These are phyloP conservation scores for Drosophila testacea DNA, from an alignment of 2,888 invertebrate genomes.

Conservation along the genomic window DNA sequence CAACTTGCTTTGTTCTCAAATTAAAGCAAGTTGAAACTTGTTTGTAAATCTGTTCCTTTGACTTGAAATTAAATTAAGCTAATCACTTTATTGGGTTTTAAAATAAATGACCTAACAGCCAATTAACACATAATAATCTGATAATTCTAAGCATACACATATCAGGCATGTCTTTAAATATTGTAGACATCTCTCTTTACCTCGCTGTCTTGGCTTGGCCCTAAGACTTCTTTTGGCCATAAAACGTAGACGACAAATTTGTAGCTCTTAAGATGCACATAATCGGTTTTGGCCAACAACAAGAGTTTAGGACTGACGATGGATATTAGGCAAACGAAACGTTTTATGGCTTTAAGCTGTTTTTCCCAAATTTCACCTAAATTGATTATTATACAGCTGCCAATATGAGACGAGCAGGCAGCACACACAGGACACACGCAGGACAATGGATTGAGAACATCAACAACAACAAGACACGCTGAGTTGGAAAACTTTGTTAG, in stretches of 20 bases:
- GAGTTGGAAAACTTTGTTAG: slow-evolving; percentile 67
- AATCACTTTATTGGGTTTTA: slow-evolving; percentile 1
- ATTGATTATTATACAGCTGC: slow-evolving; percentile 73
- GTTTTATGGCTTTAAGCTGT: slow-evolving; percentile 78
- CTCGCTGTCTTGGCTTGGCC: not conserved
- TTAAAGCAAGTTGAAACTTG: not conserved
- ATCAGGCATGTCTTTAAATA: slow-evolving; percentile 7
- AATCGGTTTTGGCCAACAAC: slow-evolving; percentile 58
- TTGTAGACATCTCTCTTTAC: slow-evolving; percentile 1
- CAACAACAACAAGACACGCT: not conserved
- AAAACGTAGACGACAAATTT: slow-evolving; percentile 65
- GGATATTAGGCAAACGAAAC: slow-evolving; percentile 46
- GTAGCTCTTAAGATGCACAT: slow-evolving; percentile 61
- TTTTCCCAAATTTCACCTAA: slow-evolving; percentile 70
- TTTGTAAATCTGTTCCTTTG: not conserved
- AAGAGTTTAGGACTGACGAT: slow-evolving; percentile 1
- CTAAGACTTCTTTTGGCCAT: slow-evolving; percentile 36
- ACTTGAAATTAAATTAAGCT: not conserved
- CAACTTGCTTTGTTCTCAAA: not conserved
- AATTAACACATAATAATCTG: slow-evolving; percentile 23
- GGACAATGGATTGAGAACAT: slow-evolving; percentile 16
- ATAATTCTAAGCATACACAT: slow-evolving; percentile 2
- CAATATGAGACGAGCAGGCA: slow-evolving; percentile 30
- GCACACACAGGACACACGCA: slow-evolving; percentile 1
- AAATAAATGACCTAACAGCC: slow-evolving; percentile 8